Evolutionary conservation across 2,888 invertebrate species (phyloP), one percentile per base, ranked within the genome.

Genomic region (Rhynchonema sp.): DNA sequence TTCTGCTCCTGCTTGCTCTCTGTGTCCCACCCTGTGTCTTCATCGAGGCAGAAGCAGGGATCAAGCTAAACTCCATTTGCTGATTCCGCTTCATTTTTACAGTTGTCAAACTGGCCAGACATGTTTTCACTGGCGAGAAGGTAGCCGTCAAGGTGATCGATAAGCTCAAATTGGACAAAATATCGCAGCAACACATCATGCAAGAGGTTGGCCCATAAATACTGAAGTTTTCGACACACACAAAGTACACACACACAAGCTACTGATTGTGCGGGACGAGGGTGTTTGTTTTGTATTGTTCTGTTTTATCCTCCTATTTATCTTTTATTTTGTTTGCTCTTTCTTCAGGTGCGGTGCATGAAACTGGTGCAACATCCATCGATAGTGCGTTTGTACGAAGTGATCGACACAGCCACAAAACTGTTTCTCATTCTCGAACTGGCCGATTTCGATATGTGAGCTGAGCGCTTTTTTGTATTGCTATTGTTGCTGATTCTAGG

Each of bases 301-400:
- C n/a, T n/a, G n/a, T n/a, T n/a, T n/a, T n/a, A n/a, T n/a, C n/a
- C n/a, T n/a, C n/a, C n/a, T n/a, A n/a, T n/a, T n/a, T n/a, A n/a
- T n/a, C n/a, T n/a, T n/a, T n/a, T n/a, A n/a, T n/a, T n/a, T n/a
- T n/a, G n/a, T n/a, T 38, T 38, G 9, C 20, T 38, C 20, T 20
- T 38, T 20, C 23, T 6, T 27, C 62, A 87, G 84, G 79, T 88
- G 64, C 82, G 91, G 65, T 96, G 94, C 75, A 96, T 96, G 94
- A 96, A 96, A 78, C 78, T 98, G 69, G 96, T 99, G 56, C 96
- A 98, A 75, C 98, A 98, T 79, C 94, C 96, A 38, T 91, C 98
- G 79, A 94, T 98, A 52, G 96, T 98, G 56, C 81, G 94, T 60
- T 80, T 98, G 57, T 98, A 99, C 78, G 94, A 98, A 80, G 96